Evolutionary conservation across 2,113 vertebrate species (phyloP), one percentile per base, ranked within the genome.

Genomic region (Prunella fulvescens): DNA sequence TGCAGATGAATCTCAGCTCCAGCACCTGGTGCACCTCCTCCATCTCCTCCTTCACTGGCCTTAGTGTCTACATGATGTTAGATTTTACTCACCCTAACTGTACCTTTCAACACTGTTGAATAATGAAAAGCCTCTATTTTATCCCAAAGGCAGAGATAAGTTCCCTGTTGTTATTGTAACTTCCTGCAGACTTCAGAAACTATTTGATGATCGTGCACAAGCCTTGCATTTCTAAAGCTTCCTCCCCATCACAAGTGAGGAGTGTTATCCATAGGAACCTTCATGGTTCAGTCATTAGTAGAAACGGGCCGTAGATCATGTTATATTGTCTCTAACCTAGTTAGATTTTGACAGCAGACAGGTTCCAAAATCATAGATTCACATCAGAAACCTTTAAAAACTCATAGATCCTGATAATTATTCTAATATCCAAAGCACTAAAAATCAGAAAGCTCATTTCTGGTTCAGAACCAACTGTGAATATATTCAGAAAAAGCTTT

Each of bases 351-450:
- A 87, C 95, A 97, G 87, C 54, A 96, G 86, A 73, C 56, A 88
- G 86, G 58, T 96, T 98, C 96, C 93, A 93, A 97, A 97, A 97
- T 95, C 97, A 92, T 87, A 95, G 86, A 86, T 97, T 97, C 95
- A 88, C 92, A 96, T 95, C 92, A 97, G 89, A 97, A 97, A 97
- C 80, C 96, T 97, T 97, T 97, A 97, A 98, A 98, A 98, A 96
- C 97, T 97, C 97, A 97, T 98, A 97, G 90, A 69, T 96, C 95
- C 92, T 96, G 77, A 96, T 97, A 98, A 98, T 98, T 98, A 97
- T 95, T 87, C 94, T 97, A 97, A 97, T 97, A 98, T 96, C 94
- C 86, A 97, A 97, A 97, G 94, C 93, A 94, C 66, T 95, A 90
- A 96, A 93, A 98, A 95, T 93, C 82, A 92, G 81, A 92, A 72